Conservation (phyloP, 2,888 invertebrate species). For the Galeopsomyia nigrocyanea region DNA sequence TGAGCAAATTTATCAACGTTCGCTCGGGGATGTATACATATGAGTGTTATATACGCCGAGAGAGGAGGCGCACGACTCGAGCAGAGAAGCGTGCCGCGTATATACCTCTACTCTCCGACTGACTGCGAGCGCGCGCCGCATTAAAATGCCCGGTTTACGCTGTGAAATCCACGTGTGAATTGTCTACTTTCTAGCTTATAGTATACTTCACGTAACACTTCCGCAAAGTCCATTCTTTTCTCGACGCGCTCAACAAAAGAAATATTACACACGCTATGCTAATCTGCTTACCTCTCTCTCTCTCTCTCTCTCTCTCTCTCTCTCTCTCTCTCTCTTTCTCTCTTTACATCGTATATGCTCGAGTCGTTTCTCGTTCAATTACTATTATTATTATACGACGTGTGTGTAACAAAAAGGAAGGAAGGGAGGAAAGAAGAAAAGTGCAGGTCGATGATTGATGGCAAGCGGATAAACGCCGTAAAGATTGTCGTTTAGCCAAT, state of each 20-base stretch:
- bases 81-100: not conserved
- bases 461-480: too few relatives aligned
- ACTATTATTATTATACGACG: not conserved
- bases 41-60: not conserved
- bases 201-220: constrained; percentile 38
- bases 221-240: constrained; percentile 19
- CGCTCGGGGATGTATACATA: not conserved
- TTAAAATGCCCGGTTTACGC: constrained; percentile 17
- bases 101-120: not conserved
- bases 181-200: constrained; percentile 29
- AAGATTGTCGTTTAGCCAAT: not conserved
- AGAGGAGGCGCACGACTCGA: constrained; percentile 1
- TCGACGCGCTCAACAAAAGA: constrained; percentile 23
- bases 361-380: not conserved
- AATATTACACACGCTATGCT: constrained; percentile 40
- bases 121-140: not conserved
- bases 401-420: too few relatives aligned
- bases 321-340: too few relatives aligned
- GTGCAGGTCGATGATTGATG: too few relatives aligned
- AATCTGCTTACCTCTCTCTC: not conserved
- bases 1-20: constrained; percentile 38
- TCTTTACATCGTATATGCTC: not conserved
- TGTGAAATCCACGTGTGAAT: constrained; percentile 40
- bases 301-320: too few relatives aligned
- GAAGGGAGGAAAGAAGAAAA: too few relatives aligned